Conservation (phyloP, 2,113 vertebrate species). For the Ceyx cyanopectus region DNA sequence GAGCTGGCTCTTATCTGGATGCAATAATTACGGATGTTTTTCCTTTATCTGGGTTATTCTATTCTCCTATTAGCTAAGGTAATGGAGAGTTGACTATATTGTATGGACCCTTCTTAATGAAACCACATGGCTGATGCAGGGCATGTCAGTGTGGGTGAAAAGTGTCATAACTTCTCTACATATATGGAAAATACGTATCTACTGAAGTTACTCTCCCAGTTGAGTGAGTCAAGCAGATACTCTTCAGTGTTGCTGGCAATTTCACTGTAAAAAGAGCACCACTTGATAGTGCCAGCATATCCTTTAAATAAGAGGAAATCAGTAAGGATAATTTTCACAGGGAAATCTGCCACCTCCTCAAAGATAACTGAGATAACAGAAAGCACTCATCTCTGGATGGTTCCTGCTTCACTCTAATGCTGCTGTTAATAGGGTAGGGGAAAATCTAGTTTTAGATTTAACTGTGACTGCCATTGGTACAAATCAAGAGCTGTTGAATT, state of each 20-base stretch:
- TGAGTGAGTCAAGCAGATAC: neutral
- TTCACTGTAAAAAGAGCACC: slow-evolving; percentile 15
- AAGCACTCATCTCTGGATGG: neutral
- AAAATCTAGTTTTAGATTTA: slow-evolving; percentile 24
- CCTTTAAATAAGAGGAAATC: slow-evolving; percentile 39
- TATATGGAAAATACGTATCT: neutral
- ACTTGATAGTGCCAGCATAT: neutral
- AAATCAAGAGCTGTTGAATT: slow-evolving; percentile 39
- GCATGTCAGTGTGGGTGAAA: slow-evolving; percentile 4
- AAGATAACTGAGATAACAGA: slow-evolving; percentile 43
- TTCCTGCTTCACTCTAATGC: slow-evolving; percentile 31
- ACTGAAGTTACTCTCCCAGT: neutral
- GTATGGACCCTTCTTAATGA: neutral
- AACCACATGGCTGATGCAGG: neutral
- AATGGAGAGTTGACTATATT: slow-evolving; percentile 28
- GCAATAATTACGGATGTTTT: slow-evolving; percentile 52
- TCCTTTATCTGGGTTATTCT: slow-evolving; percentile 52
- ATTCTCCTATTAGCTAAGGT: slow-evolving; percentile 29
- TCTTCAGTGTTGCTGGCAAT: slow-evolving; percentile 4
- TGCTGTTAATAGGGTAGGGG: slow-evolving; percentile 23
- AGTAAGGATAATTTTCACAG: slow-evolving; percentile 18
- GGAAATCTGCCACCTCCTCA: slow-evolving; percentile 25
- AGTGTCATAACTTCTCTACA: slow-evolving; percentile 9
- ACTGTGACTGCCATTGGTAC: neutral
- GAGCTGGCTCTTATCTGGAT: slow-evolving; percentile 10